phyloP scores from a whole-genome alignment of 2,113 vertebrate species.

The Sphaerodactylus townsendi region DNA sequence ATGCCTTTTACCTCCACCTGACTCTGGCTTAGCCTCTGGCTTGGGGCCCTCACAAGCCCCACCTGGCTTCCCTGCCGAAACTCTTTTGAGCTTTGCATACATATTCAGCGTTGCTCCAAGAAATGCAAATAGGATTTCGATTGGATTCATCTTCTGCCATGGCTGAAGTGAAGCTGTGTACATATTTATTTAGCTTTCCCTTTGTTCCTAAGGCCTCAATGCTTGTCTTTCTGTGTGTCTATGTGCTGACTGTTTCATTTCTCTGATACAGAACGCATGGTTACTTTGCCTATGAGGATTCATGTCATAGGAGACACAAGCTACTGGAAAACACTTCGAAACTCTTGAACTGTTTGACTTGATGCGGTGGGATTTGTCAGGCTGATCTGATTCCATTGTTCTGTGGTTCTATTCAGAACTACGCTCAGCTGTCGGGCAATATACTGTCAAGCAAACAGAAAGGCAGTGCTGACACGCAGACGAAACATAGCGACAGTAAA shows the following conservation, averaged over 20 bases:
- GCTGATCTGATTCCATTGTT: not conserved
- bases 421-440: not conserved
- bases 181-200: not conserved
- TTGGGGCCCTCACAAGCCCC: not conserved
- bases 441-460: not conserved
- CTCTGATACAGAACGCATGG: not conserved
- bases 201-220: not conserved
- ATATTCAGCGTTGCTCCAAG: not conserved
- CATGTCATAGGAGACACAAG: not conserved
- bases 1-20: constrained; percentile 14
- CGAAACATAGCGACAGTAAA: not conserved
- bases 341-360: not conserved
- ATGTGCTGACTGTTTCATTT: not conserved
- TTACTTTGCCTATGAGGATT: not conserved
- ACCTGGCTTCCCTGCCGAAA: not conserved
- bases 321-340: no score
- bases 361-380: not conserved
- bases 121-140: not conserved
- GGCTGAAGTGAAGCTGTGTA: no score
- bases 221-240: not conserved
- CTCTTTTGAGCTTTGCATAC: not conserved
- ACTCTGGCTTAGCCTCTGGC: not conserved
- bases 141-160: not conserved
- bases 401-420: not conserved
- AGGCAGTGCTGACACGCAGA: not conserved